Base-by-base conservation (phyloP, 1,140 invertebrate genomes). In the Diploscapter pachys region DNA sequence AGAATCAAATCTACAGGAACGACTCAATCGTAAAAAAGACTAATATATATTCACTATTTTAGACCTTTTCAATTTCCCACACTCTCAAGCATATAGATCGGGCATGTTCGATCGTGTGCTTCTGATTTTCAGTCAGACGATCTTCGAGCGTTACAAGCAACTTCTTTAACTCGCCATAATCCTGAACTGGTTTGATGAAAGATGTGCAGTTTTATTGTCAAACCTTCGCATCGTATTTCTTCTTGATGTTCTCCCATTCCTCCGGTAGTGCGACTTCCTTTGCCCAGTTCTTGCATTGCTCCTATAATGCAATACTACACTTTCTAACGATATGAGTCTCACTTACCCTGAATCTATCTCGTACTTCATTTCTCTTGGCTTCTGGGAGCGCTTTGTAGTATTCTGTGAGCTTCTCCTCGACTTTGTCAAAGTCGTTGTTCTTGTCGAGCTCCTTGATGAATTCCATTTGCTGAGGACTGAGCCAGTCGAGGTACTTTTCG, bases 211-310 rank as follows among this genome's bases (percentile, higher is more conserved):
- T 31, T 31, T 31, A 1, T 31, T 31, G 31, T 31, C 31, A 31
- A 31, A 31, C 31, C 31, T 31, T 31, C 31, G 68, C 68, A 59
- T 56, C 68, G 52, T 70, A 59, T 3, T 48, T 13, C 8, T 70
- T 70, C 53, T 70, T 70, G 48, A 70, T 70, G 5, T 59, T 59
- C 53, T 70, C 68, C 68, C 68, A 70, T 61, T 70, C 68, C 55
- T 52, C 51, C 62, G 68, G 68, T n/a, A 61, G 59, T 6, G 68
- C 59, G 53, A 70, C 68, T 70, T 70, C 68, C 13, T 70, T 70
- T 50, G 68, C 68, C 68, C 68, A 70, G 49, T 52, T 70, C 68
- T 61, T 70, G 55, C 68, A 70, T 70, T 70, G 68, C 59, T 70
- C 48, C 53, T 70, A 59, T 31, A 31, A 1, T 31, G 31, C 31